Evolutionary conservation across 37 sponge, comb jelly and placozoan species (phyloP), one percentile per base, ranked within the genome.

Genomic region (Dysidea cf. avara): DNA sequence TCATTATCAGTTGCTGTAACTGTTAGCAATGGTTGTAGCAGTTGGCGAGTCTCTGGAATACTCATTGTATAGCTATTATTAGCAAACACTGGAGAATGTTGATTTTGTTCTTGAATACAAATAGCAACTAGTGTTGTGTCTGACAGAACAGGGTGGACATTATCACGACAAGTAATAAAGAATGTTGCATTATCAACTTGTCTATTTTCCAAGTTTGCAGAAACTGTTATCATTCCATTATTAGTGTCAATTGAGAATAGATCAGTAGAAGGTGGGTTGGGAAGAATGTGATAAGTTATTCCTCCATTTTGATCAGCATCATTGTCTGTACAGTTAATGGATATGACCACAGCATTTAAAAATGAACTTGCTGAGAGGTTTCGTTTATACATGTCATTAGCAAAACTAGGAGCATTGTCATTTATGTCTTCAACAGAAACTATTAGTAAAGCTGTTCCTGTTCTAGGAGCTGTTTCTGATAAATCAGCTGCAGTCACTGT

Each of bases 401-500:
- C 16, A 53, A 83, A 88, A 24, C n/a, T 49, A 11, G 89, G 89
- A 26, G 16, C 21, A 58, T 88, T 82, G 48, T 88, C 83, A 57
- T 88, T 88, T 2, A 74, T 79, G 67, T 82, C 89, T 68, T 80
- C 57, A 9, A 88, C 56, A 14, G 59, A 73, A n/a, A 88, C 57
- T 5, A 43, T 12, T 9, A 43, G 9, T 43, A 9, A 43, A 43
- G 46, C 46, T 43, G 46, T 43, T 5, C 7, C 46, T 9, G 9
- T 43, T 25, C 61, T 50, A 43, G 7, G 46, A 43, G 46, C 46
- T 43, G 46, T 43, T 43, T 58, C 48, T 5, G 53, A 6, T 6
- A 58, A 25, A 71, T 81, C 81, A 7, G 21, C 62, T 20, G 72
- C 72, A 39, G 54, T 56, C 2, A 81, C 64, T 1, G 38, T 14